Conservation (phyloP, 1,140 invertebrate genomes). For the Coboldia fuscipes region DNA sequence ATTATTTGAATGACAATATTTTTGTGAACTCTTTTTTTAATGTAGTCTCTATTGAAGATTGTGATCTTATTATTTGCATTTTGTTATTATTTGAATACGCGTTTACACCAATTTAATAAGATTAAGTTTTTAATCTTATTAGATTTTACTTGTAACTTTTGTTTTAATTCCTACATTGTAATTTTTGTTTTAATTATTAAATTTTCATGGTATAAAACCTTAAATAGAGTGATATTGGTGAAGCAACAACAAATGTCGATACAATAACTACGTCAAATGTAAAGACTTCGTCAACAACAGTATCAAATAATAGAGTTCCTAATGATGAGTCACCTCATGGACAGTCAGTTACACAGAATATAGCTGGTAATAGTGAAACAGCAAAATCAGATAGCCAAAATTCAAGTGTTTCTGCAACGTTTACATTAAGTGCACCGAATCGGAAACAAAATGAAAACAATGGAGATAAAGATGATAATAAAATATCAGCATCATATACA, state of each 20-base stretch:
- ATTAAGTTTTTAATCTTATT: background rate
- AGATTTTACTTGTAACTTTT: too few species aligned
- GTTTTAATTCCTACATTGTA: too few species aligned
- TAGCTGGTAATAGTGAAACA: too few species aligned
- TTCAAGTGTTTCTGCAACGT: slow-evolving; percentile 15
- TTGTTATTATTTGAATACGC: background rate
- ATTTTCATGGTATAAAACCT: too few species aligned
- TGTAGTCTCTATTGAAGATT: too few species aligned
- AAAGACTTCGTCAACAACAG: slow-evolving; percentile 8
- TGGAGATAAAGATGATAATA: background rate
- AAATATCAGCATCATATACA: slow-evolving; percentile 3
- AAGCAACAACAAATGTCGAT: slow-evolving; percentile 3
- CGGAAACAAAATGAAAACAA: background rate
- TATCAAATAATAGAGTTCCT: background rate
- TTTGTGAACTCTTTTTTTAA: too few species aligned
- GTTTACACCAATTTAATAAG: background rate
- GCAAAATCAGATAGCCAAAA: too few species aligned
- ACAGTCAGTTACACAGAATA: too few species aligned
- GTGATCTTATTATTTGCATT: background rate
- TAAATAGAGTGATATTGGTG: too few species aligned
- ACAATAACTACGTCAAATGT: slow-evolving; percentile 7
- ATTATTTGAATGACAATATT: too few species aligned
- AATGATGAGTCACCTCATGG: background rate
- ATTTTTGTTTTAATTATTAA: too few species aligned
- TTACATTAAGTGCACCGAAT: slow-evolving; percentile 13